These are phyloP conservation scores for Uromys caudimaculatus DNA, from an alignment of 2,797 vertebrate genomes.

Conservation along the genomic window DNA sequence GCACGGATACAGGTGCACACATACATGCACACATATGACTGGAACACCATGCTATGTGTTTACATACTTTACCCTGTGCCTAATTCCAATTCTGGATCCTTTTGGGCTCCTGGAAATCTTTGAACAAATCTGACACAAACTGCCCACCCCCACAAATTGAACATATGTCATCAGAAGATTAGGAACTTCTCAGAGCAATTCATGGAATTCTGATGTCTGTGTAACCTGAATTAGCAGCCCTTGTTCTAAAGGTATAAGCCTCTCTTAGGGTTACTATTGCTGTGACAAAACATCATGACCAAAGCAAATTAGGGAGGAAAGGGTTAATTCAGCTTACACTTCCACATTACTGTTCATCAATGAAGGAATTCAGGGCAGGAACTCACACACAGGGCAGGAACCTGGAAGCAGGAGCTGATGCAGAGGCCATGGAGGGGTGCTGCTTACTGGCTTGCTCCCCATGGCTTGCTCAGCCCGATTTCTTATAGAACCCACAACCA, in stretches of 20 bases:
- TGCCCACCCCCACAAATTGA: neutral
- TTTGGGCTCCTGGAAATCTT: neutral
- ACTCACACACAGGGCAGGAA: neutral
- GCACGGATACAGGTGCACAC: neutral
- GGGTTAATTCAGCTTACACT: neutral
- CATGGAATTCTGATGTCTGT: neutral
- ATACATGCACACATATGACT: neutral
- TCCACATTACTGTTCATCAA: neutral
- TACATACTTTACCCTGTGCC: neutral
- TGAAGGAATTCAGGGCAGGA: neutral
- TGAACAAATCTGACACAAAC: conserved; percentile 7
- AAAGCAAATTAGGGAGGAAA: neutral
- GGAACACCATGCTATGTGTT: neutral
- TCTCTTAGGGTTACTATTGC: neutral
- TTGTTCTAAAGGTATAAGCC: neutral
- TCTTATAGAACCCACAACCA: neutral
- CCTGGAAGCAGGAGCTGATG: neutral
- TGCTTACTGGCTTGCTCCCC: neutral
- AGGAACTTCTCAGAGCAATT: neutral
- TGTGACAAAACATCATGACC: neutral
- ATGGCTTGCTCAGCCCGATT: neutral
- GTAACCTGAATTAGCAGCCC: neutral
- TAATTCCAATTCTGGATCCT: neutral
- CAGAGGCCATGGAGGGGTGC: neutral
- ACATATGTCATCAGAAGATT: neutral